A percentile compares a stretch with the other conserved stretches of the same genome.
phyloP scores from a whole-genome alignment of 30 jellyfish, hydroid and myxozoan genomes.

The Pelagia noctiluca region DNA sequence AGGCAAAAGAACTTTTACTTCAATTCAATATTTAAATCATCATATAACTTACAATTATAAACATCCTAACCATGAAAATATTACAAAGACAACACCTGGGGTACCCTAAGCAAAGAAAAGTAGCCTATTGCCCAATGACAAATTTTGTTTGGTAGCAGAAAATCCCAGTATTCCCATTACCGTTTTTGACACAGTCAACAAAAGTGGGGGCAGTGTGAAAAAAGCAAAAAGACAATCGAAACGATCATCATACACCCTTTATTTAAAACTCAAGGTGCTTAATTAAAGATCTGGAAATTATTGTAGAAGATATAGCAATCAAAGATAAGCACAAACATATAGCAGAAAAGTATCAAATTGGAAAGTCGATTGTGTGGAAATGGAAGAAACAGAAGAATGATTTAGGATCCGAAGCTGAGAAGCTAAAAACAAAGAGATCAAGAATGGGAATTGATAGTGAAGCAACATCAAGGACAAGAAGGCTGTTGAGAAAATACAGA shows the following conservation, averaged over 20 bases:
- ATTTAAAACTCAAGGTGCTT: conserved; percentile 29
- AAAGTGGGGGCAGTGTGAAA: conserved; percentile 25
- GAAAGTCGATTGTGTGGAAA: not conserved
- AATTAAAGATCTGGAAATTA: not conserved
- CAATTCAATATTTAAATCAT: conserved; percentile 9
- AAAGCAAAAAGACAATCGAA: conserved; percentile 4
- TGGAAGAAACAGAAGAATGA: not conserved
- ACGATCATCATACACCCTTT: conserved; percentile 15
- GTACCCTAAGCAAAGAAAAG: not conserved
- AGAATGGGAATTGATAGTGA: conserved; percentile 8
- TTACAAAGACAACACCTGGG: conserved; percentile 7
- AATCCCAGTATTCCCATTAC: conserved; percentile 9
- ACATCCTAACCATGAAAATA: conserved; percentile 20
- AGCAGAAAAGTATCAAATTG: conserved; percentile 31
- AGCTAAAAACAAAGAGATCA: conserved; percentile 10
- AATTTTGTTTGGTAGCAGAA: too few species aligned
- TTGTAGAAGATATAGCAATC: not conserved
- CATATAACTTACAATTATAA: conserved; percentile 23
- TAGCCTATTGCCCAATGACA: too few species aligned
- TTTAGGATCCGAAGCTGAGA: not conserved
- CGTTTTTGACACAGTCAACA: conserved; percentile 21
- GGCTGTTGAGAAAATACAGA: conserved; percentile 18
- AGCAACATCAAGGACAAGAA: conserved; percentile 7
- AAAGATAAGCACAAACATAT: conserved; percentile 32
- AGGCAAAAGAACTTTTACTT: conserved; percentile 14